Base-by-base conservation (phyloP, 1,140 invertebrate genomes). In the Holcopasites calliopsidis region DNA sequence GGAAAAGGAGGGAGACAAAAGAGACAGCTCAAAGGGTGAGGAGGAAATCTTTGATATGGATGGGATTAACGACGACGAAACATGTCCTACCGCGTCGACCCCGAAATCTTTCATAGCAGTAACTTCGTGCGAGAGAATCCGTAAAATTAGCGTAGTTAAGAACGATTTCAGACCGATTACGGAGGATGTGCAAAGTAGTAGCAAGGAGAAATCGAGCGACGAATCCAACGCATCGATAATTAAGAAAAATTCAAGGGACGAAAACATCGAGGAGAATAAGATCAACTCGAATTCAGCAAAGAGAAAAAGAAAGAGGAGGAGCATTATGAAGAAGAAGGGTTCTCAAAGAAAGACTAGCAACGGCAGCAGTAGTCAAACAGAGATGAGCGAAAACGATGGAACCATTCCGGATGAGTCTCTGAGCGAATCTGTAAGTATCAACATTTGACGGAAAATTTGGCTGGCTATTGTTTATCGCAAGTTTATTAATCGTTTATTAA, bases 301-400 rank as follows among this genome's bases (percentile, higher is more conserved):
- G 82, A 94, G 96, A 81, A 96, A 95, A 85, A 93, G 95, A 11
- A 95, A 95, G 84, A 95, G 95, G 91, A 96, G 95, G 92, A 94
- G 94, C n/a, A 92, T 94, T 62, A 94, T 95, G 88, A 96, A 95
- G 88, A 96, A 96, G 87, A 95, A 95, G 88, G 95, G 95, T 78
- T 93, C 94, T 10, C 93, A 94, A 80, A 93, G 95, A 55, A 96
- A 96, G 83, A 93, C 93, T 0, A 94, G 94, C 16, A 91, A 89
- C 65, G 89, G 87, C 18, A 90, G 88, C 26, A 83, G 87, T 75
- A 90, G 89, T 47, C 90, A 90, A 44, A 88, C 89, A 4, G 89
- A 91, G 86, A 61, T 88, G 44, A 91, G 88, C 65, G 89, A 91
- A 54, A 85, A 57, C 28, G 89, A 90, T 42, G 38, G 21, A 16